These are phyloP conservation scores for Teleopsis dalmanni DNA, from an alignment of 1,140 invertebrate genomes.

Conservation along the genomic window DNA sequence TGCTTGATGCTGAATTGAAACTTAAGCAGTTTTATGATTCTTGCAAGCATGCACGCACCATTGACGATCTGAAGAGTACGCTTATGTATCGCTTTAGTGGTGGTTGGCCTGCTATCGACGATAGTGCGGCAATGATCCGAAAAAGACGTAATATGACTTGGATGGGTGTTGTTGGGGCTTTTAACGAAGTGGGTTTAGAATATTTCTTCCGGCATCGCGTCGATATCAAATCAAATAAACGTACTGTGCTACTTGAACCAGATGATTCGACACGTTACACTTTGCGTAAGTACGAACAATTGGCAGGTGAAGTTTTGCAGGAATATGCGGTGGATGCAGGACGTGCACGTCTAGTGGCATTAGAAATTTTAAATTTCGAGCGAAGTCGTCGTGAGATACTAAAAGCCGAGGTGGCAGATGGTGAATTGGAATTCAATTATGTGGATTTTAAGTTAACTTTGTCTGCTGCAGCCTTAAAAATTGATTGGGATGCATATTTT, in stretches of 20 bases:
- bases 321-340: slow-evolving; percentile 28
- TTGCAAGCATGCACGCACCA: slow-evolving; percentile 21
- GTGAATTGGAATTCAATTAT: slow-evolving; percentile 31
- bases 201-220: slow-evolving; percentile 29
- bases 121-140: slow-evolving; percentile 3
- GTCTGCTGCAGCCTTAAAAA: slow-evolving; percentile 21
- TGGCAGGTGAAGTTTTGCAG: slow-evolving; percentile 26
- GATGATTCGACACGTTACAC: slow-evolving; percentile 24
- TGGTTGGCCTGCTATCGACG: slow-evolving; percentile 33
- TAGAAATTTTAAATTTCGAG: slow-evolving; percentile 36
- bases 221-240: slow-evolving; percentile 31
- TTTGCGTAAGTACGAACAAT: slow-evolving; percentile 31
- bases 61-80: slow-evolving; percentile 21
- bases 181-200: slow-evolving; percentile 29
- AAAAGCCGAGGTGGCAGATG: slow-evolving; percentile 21
- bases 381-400: slow-evolving; percentile 31
- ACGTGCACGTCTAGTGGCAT: slow-evolving; percentile 25
- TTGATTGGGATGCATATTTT: slow-evolving; percentile 37
- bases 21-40: slow-evolving; percentile 33
- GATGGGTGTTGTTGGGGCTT: slow-evolving; percentile 23
- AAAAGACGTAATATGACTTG: slow-evolving; percentile 17
- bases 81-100: slow-evolving; percentile 25
- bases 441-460: slow-evolving; percentile 26
- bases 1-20: slow-evolving; percentile 31
- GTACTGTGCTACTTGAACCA: slow-evolving; percentile 24